Evolutionary conservation across 2,888 invertebrate genomes (phyloP).

Genomic region (Cartodere bifasciata): DNA sequence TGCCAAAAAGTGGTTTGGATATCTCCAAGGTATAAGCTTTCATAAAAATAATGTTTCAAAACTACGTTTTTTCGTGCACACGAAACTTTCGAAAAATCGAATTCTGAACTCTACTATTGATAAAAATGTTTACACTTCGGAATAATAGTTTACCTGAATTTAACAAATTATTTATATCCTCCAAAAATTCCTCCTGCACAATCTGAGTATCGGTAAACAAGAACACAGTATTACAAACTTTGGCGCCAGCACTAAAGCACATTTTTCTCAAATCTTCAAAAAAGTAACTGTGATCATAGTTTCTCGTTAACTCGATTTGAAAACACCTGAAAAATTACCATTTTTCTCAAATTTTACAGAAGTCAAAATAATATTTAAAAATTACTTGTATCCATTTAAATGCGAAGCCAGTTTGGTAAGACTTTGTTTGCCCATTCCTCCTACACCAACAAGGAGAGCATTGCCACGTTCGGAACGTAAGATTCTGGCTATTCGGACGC

Average conservation of each 20-base stretch:
- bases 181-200: constrained; percentile 78
- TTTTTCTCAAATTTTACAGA: background rate
- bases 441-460: constrained; percentile 75
- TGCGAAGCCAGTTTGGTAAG: constrained; percentile 74
- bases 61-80: no score
- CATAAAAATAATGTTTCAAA: no score
- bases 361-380: no score
- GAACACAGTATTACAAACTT: constrained; percentile 65
- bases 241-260: constrained; percentile 66
- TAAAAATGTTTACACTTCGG: no score
- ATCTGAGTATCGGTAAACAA: constrained; percentile 86
- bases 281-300: constrained; percentile 71
- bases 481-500: constrained; percentile 73
- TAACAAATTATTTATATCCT: constrained; percentile 83
- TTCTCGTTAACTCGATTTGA: constrained; percentile 76
- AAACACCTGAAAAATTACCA: constrained; percentile 46
- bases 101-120: no score
- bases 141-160: constrained; percentile 54
- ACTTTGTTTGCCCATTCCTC: constrained; percentile 84
- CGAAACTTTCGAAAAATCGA: no score
- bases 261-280: constrained; percentile 75
- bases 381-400: constrained; percentile 65
- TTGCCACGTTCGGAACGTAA: constrained; percentile 79
- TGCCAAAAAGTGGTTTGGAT: no score
- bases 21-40: no score